Evolutionary conservation across 2,888 invertebrate species (phyloP), one percentile per base, ranked within the genome.

Genomic region (Hofmannophila pseudospretella): DNA sequence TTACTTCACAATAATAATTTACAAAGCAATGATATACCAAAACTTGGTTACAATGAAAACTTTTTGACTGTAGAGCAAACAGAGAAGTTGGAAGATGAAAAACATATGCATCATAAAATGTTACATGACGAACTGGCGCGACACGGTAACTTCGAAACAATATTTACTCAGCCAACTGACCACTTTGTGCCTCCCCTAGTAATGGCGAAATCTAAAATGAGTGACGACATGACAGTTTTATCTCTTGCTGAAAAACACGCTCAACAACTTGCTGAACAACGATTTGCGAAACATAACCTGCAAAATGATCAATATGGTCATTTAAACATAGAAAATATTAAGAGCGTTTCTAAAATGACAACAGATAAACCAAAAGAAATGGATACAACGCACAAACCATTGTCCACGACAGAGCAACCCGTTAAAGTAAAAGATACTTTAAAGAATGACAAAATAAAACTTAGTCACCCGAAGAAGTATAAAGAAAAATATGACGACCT

Each of bases 141-240:
- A 19, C 66, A 73, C 32, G 82, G 79, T n/a, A 82, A 78, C 42
- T 66, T 78, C 34, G 82, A 86, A 54, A 82, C 72, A 29, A 82
- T 87, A 54, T 88, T 84, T 49, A 85, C 79, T 5, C 87, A 85
- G 50, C 79, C 86, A 2, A 78, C 86, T 7, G 88, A 88, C 47
- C 87, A 87, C 48, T 88, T 88, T 49, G 72, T 88, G 14, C 88
- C 88, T 3, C 88, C 88, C 2, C 49, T 88, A 16, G 87, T 88
- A 2, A 88, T 88, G 82, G 88, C 88, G 14, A 88, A 86, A 48
- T 78, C 88, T 33, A 88, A 77, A 64, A 66, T 85, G 14, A 80
- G 79, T 45, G 76, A 87, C 42, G 88, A 88, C 36, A 86, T 88
- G 87, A 85, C 74, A 16, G 84, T 86, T 30, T 58, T 87, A 43